Evolutionary conservation across 2,888 invertebrate genomes (phyloP).

Genomic region (Polydrusus cervinus): DNA sequence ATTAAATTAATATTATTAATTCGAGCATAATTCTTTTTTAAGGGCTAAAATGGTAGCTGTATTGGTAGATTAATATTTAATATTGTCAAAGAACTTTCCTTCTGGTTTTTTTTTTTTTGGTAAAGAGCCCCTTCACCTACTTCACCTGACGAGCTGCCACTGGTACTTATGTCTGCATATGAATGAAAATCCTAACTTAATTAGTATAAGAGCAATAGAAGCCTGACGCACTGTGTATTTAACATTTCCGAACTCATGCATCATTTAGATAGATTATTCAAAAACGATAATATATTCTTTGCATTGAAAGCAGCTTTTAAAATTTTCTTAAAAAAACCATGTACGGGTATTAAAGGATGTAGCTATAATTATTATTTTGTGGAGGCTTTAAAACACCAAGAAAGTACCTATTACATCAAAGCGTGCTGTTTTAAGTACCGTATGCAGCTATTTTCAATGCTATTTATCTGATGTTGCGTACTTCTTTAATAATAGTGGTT

Average conservation of each 20-base stretch:
- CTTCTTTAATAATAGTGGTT: constrained; percentile 53
- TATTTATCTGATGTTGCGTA: constrained; percentile 55
- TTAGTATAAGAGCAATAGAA: too few relatives aligned
- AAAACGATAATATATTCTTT: constrained; percentile 15
- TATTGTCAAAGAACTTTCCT: too few relatives aligned
- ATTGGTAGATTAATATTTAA: too few relatives aligned
- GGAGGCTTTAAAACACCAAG: constrained; percentile 37
- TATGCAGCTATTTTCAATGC: constrained; percentile 47
- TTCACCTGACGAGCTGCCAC: too few relatives aligned
- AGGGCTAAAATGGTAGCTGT: too few relatives aligned
- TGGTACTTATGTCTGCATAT: too few relatives aligned
- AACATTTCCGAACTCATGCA: constrained; percentile 13
- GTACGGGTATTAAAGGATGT: constrained; percentile 32
- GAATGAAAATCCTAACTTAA: too few relatives aligned
- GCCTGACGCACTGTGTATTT: background rate
- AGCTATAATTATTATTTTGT: constrained; percentile 38
- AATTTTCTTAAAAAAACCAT: constrained; percentile 32
- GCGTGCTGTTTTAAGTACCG: constrained; percentile 53
- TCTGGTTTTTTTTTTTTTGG: too few relatives aligned
- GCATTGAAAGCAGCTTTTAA: constrained; percentile 35
- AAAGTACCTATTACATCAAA: constrained; percentile 53
- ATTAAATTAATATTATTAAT: too few relatives aligned
- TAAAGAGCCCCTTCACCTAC: too few relatives aligned
- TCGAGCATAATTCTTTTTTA: too few relatives aligned
- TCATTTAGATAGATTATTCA: constrained; percentile 15